These are phyloP conservation scores for Asbolus verrucosus DNA, from an alignment of 1,140 invertebrate genomes.

Conservation along the genomic window DNA sequence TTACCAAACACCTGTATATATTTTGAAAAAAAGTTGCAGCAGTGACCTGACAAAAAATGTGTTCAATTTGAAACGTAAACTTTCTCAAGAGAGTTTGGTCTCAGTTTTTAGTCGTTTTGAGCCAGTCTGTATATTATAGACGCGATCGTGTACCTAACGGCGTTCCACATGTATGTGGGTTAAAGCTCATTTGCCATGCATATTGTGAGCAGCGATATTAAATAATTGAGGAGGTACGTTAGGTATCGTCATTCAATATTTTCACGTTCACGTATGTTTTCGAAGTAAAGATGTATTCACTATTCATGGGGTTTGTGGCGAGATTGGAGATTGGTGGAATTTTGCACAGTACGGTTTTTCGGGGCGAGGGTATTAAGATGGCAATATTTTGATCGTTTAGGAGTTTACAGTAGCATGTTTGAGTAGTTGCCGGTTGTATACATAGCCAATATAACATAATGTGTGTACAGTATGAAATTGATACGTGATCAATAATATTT, in stretches of 20 bases:
- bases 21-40: too few species aligned
- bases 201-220: not conserved
- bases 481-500: slow-evolving; percentile 43
- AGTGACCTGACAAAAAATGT: too few species aligned
- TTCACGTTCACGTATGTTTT: not conserved
- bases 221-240: slow-evolving; percentile 4
- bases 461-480: slow-evolving; percentile 39
- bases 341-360: not conserved
- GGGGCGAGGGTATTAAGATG: not conserved
- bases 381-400: slow-evolving; percentile 26
- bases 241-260: slow-evolving; percentile 10
- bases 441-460: slow-evolving; percentile 36
- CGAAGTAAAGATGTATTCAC: not conserved
- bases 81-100: too few species aligned
- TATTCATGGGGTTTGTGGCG: not conserved
- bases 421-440: slow-evolving; percentile 26
- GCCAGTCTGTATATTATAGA: too few species aligned
- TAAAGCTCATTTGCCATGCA: not conserved
- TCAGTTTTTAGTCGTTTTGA: too few species aligned
- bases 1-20: too few species aligned
- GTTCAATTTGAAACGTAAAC: too few species aligned
- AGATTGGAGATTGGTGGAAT: too few species aligned
- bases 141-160: too few species aligned
- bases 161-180: too few species aligned
- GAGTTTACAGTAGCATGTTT: slow-evolving; percentile 17